Evolutionary conservation across 2,888 invertebrate genomes (phyloP).

Genomic region (Erebia epiphron): DNA sequence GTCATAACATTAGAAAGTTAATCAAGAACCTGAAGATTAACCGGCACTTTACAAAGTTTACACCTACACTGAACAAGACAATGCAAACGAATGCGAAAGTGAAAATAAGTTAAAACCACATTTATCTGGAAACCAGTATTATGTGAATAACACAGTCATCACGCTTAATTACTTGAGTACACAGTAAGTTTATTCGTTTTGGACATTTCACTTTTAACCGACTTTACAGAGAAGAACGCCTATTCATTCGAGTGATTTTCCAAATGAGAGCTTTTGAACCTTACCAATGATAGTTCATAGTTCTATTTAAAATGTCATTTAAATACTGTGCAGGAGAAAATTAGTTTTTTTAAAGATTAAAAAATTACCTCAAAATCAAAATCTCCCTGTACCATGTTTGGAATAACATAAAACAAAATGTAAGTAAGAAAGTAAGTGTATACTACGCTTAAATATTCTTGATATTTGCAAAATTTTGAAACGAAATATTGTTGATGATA

Average conservation of each 20-base stretch:
- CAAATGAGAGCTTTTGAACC: no score
- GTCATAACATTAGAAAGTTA: constrained; percentile 18
- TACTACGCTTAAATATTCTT: constrained; percentile 24
- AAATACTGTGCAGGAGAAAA: no score
- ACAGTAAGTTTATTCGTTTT: neutral
- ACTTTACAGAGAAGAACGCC: no score
- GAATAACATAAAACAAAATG: constrained; percentile 7
- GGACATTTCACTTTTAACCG: neutral
- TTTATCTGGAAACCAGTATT: constrained; percentile 10
- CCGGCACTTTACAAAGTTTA: no score
- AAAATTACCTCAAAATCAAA: no score
- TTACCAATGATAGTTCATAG: no score
- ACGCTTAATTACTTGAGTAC: constrained; percentile 2
- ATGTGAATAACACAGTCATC: constrained; percentile 16
- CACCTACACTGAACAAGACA: neutral
- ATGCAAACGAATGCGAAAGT: constrained; percentile 13
- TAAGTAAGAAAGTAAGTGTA: constrained; percentile 16
- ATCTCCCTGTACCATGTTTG: no score
- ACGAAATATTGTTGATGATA: neutral
- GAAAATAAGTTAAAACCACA: constrained; percentile 10
- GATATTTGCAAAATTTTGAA: constrained; percentile 25
- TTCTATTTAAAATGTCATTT: no score
- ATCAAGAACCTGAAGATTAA: neutral
- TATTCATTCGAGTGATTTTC: no score
- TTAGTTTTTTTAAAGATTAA: no score